A percentile compares a stretch with the other conserved stretches of the same genome.
phyloP scores from a whole-genome alignment of 2,113 vertebrate species.

The Dicerorhinus sumatrensis region DNA sequence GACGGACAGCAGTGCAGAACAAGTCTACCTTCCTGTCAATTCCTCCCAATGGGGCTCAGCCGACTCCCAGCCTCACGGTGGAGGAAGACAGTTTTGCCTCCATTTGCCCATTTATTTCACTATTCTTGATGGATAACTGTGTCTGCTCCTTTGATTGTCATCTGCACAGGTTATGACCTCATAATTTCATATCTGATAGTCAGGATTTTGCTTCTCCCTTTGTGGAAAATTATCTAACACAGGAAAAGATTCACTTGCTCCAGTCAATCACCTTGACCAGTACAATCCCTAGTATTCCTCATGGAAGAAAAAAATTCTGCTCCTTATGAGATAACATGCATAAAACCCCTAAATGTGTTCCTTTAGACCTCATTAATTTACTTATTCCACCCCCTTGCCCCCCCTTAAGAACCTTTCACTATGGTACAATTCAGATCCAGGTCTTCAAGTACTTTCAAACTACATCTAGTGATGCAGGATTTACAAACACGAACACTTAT shows the following conservation, averaged over 20 bases:
- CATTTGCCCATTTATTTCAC: background rate
- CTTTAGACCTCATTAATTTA: background rate
- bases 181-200: background rate
- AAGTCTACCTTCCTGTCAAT: background rate
- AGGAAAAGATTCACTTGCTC: background rate
- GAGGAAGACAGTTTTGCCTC: background rate
- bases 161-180: background rate
- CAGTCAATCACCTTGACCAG: background rate
- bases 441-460: constrained; percentile 14
- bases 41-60: background rate
- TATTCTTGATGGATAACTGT: background rate
- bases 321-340: background rate
- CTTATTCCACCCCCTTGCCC: too few species aligned
- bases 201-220: background rate
- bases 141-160: background rate
- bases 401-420: background rate
- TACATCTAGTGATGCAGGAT: background rate
- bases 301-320: background rate
- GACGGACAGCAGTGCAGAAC: background rate
- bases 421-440: background rate
- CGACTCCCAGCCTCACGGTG: background rate
- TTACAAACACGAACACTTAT: constrained; percentile 1
- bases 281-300: background rate
- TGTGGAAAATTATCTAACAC: background rate
- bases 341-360: background rate